A percentile compares a stretch with the other conserved stretches of the same genome.
phyloP scores from a whole-genome alignment of 2,888 invertebrate genomes.

The Ecdyonurus torrentis region DNA sequence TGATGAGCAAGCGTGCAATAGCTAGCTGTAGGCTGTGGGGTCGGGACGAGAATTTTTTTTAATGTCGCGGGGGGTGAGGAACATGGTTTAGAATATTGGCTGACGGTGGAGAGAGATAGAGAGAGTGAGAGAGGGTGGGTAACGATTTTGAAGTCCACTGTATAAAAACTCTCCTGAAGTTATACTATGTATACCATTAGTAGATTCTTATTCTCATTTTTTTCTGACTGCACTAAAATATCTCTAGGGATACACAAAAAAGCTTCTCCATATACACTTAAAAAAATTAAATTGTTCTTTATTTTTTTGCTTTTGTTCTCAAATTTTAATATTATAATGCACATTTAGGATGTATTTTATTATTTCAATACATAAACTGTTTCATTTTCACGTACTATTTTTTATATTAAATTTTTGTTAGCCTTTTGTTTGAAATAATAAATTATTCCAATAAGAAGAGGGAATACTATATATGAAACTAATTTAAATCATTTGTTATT shows the following conservation, averaged over 20 bases:
- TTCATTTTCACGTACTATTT: not conserved
- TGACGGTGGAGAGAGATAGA: not conserved
- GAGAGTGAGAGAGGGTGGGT: not conserved
- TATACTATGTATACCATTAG: not conserved
- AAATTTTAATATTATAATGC: not conserved
- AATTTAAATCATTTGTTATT: too few species aligned
- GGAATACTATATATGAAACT: too few species aligned
- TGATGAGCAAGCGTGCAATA: not conserved
- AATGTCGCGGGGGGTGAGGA: constrained; percentile 1
- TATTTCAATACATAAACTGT: not conserved
- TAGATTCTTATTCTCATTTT: not conserved
- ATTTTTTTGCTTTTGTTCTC: not conserved
- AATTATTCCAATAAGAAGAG: too few species aligned
- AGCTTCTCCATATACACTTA: not conserved
- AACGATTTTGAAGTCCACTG: too few species aligned
- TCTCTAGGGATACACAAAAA: not conserved
- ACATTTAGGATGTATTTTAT: not conserved
- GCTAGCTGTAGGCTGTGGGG: too few species aligned
- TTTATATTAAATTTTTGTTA: not conserved
- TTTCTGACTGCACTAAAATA: too few species aligned
- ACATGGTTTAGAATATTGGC: not conserved
- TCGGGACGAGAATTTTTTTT: not conserved
- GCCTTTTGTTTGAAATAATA: too few species aligned
- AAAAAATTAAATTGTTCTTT: not conserved
- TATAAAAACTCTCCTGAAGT: not conserved